Evolutionary conservation across 2,797 vertebrate species (phyloP).

Genomic region (Lutjanus campechanus): DNA sequence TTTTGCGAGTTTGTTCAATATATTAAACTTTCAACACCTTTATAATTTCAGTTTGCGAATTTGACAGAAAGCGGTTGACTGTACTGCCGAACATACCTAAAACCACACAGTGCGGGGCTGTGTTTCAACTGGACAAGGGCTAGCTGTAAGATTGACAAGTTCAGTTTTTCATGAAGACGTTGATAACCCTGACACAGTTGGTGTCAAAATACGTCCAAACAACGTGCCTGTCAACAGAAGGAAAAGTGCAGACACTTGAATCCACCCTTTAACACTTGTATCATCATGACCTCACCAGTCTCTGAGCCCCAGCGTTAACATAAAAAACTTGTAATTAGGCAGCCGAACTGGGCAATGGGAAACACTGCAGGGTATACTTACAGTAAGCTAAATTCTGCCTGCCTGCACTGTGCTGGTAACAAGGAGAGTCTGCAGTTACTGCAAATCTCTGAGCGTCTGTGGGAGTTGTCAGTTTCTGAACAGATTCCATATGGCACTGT

Average conservation of each 20-base stretch:
- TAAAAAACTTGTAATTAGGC: conserved; percentile 61
- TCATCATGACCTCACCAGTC: conserved; percentile 39
- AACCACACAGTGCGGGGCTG: neutral
- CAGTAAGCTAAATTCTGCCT: conserved; percentile 3
- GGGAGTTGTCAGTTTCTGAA: conserved; percentile 36
- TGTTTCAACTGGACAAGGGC: neutral
- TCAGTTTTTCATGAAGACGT: neutral
- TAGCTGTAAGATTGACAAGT: neutral
- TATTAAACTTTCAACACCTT: neutral
- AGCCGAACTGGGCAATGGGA: conserved; percentile 41
- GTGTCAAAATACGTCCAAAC: neutral
- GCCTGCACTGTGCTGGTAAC: neutral
- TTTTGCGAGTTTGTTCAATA: rapidly evolving
- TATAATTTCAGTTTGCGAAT: neutral
- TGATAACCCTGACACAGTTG: neutral
- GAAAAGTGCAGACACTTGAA: neutral
- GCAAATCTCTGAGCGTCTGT: conserved; percentile 4
- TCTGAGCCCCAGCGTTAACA: conserved; percentile 18
- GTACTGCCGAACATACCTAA: neutral
- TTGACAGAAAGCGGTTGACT: conserved; percentile 13
- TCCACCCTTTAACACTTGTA: neutral
- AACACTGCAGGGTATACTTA: conserved; percentile 46
- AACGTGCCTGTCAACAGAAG: neutral
- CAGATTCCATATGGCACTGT: conserved; percentile 14
- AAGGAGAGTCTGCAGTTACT: conserved; percentile 31